These are phyloP conservation scores for Acrobeloides nanus DNA, from an alignment of 2,888 invertebrate species.

Conservation along the genomic window DNA sequence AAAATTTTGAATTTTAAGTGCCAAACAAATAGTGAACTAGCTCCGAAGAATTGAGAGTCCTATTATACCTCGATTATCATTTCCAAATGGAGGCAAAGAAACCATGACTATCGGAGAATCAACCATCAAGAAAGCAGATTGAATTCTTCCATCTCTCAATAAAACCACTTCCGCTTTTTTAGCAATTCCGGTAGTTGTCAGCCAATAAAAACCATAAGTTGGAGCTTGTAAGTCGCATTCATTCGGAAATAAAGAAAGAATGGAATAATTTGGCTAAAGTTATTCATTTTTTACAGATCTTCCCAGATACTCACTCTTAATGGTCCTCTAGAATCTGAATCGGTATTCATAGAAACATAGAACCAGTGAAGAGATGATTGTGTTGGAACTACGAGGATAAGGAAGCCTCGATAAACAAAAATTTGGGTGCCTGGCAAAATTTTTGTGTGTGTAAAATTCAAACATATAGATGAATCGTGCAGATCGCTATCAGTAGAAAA, in stretches of 20 bases:
- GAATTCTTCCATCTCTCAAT: conserved; percentile 16
- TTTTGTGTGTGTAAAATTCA: conserved; percentile 39
- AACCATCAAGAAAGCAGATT: conserved; percentile 22
- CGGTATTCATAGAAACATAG: conserved; percentile 17
- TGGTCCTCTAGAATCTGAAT: no score
- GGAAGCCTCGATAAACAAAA: conserved; percentile 18
- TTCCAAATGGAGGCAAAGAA: conserved; percentile 13
- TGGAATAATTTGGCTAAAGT: conserved; percentile 18
- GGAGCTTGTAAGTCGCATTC: conserved; percentile 25
- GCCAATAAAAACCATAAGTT: conserved; percentile 21
- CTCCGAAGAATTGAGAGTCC: no score
- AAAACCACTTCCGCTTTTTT: conserved; percentile 23
- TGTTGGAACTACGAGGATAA: conserved; percentile 42
- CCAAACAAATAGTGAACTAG: no score
- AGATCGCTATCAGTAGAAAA: conserved; percentile 29
- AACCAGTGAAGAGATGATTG: conserved; percentile 44
- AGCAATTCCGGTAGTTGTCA: conserved; percentile 24
- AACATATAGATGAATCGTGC: conserved; percentile 30
- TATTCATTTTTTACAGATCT: conserved; percentile 1
- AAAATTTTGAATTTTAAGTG: no score
- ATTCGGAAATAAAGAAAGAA: conserved; percentile 19
- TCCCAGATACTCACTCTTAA: conserved; percentile 5
- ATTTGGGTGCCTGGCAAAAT: conserved; percentile 34
- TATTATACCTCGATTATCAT: no score
- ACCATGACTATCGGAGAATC: conserved; percentile 33